A percentile compares a stretch with the other conserved stretches of the same genome.
Conservation (phyloP, 2,113 vertebrate genomes). For the Bambusicola thoracicus region DNA sequence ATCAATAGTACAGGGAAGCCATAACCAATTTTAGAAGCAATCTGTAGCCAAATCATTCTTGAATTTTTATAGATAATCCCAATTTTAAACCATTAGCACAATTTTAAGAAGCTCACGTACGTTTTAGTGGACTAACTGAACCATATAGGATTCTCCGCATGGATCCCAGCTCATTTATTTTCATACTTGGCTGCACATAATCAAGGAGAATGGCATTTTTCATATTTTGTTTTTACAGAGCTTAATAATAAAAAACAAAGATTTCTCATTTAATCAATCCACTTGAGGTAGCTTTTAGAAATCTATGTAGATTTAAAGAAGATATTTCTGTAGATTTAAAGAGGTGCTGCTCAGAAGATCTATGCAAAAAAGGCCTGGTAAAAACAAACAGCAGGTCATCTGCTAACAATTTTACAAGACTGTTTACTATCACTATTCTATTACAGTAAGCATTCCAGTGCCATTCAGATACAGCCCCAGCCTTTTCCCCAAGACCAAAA, state of each 20-base stretch:
- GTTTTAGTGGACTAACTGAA: conserved; percentile 3
- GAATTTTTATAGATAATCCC: background rate
- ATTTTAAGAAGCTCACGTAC: conserved; percentile 5
- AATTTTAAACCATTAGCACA: conserved; percentile 34
- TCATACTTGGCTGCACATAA: background rate
- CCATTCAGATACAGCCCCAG: background rate
- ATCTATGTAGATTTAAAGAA: background rate
- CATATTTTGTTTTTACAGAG: background rate
- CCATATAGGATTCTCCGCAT: background rate
- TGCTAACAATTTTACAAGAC: background rate
- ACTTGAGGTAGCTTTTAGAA: background rate
- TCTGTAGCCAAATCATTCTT: conserved; percentile 7
- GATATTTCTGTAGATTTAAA: background rate
- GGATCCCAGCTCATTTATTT: background rate
- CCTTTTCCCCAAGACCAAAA: background rate
- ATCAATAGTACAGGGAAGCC: background rate
- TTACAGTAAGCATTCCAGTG: background rate
- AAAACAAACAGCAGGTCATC: background rate
- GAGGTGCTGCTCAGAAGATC: background rate
- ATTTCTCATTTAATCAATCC: background rate
- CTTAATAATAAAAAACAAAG: background rate
- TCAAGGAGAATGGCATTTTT: background rate
- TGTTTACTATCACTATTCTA: background rate
- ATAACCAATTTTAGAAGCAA: conserved; percentile 35
- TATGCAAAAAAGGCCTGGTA: background rate